Percentiles rank a stretch among this genome's conserved stretches.
Conservation (phyloP, 2,797 vertebrate genomes). For the Clarias platycephalus region DNA sequence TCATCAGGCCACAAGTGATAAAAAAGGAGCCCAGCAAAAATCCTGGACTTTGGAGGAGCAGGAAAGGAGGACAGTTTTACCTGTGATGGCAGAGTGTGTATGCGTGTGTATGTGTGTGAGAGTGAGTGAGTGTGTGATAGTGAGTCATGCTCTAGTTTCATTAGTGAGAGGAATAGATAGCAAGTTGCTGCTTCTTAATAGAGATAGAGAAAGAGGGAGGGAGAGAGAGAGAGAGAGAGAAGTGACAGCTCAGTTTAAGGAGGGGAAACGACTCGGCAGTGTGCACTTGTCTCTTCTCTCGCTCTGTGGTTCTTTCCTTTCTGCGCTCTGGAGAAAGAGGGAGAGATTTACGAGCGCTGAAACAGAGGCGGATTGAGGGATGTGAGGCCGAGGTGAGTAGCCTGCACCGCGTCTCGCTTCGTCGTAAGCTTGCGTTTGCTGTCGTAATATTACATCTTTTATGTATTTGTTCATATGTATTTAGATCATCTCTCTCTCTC, state of each 20-base stretch:
- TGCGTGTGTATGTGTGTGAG: constrained; percentile 24
- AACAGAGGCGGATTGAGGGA: neutral
- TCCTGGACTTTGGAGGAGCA: constrained; percentile 40
- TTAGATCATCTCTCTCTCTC: constrained; percentile 1
- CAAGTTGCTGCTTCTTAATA: constrained; percentile 24
- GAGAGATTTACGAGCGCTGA: constrained; percentile 30
- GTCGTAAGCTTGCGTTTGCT: neutral
- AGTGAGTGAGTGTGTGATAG: constrained; percentile 35
- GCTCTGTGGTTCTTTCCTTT: neutral
- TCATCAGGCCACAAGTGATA: constrained; percentile 61
- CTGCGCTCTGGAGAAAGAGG: neutral
- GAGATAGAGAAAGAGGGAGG: constrained; percentile 13
- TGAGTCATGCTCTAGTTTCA: constrained; percentile 51
- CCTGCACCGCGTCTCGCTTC: neutral
- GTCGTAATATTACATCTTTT: neutral
- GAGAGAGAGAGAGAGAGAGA: constrained; percentile 30
- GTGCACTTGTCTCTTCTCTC: constrained; percentile 36
- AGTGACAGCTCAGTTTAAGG: constrained; percentile 40
- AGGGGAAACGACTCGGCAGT: constrained; percentile 22
- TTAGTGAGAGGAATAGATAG: constrained; percentile 37
- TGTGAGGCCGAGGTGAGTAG: constrained; percentile 45
- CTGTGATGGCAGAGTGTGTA: constrained; percentile 1
- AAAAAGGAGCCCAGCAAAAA: constrained; percentile 45
- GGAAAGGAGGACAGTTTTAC: constrained; percentile 25
- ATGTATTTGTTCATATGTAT: neutral